Percentiles rank a stretch among this genome's conserved stretches.
Conservation (phyloP, 2,113 vertebrate species). For the Syngnathoides biaculeatus region DNA sequence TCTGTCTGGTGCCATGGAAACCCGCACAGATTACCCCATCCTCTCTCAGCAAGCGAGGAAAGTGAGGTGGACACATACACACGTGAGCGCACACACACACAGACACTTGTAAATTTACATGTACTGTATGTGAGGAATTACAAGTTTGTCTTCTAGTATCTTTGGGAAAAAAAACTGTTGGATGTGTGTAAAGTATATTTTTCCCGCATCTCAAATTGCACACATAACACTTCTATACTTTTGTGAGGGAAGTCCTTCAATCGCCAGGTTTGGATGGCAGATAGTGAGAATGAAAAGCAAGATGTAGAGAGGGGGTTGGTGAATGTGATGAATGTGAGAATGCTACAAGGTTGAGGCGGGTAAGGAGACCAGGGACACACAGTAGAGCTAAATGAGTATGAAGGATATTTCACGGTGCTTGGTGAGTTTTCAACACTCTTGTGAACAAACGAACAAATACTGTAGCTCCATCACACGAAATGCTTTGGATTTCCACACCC, state of each 20-base stretch:
- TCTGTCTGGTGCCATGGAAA: conserved; percentile 93
- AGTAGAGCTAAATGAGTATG: conserved; percentile 42
- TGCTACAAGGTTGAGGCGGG: conserved; percentile 21
- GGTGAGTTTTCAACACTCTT: not conserved
- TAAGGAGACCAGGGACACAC: conserved; percentile 36
- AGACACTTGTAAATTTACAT: conserved; percentile 6
- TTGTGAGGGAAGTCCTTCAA: not conserved
- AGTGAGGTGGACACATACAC: conserved; percentile 27
- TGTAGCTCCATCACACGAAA: not conserved
- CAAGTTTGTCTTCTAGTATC: not conserved
- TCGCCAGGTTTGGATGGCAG: conserved; percentile 12
- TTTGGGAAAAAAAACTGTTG: not conserved
- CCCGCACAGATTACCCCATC: conserved; percentile 85
- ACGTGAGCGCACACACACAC: not conserved
- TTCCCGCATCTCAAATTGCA: not conserved
- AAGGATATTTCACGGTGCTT: conserved; percentile 22
- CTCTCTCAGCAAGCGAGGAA: conserved; percentile 71
- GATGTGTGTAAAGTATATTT: not conserved
- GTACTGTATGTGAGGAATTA: not conserved
- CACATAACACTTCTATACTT: not conserved
- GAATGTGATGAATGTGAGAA: conserved; percentile 15
- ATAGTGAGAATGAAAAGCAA: not conserved
- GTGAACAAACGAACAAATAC: not conserved
- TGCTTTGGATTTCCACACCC: not conserved
- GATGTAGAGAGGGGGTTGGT: not conserved